Evolutionary conservation across 2,888 invertebrate species (phyloP), one percentile per base, ranked within the genome.

Genomic region (Anarsia innoxiella): DNA sequence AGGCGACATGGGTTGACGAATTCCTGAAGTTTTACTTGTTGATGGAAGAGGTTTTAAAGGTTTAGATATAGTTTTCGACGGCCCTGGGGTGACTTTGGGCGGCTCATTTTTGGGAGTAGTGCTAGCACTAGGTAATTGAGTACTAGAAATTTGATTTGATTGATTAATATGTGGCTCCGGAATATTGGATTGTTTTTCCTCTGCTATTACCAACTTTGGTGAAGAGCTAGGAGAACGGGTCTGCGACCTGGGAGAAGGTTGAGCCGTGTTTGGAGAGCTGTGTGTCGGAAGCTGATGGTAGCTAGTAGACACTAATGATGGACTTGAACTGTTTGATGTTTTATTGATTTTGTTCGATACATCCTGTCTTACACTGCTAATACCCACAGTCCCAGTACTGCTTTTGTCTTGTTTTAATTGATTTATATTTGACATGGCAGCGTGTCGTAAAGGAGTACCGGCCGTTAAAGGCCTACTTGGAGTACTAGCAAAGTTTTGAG

Each of bases 141-240:
- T 71, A 52, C 77, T 84, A 19, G 77, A 66, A 45, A 80, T 73
- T 60, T 78, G 77, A 57, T 74, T 80, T 26, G 78, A 73, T 44
- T 84, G 84, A 50, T 73, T 77, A 4, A 70, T 49, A 48, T 54
- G 73, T 37, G 61, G 61, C 37, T 85, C 85, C 34, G 59, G 43
- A 23, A 46, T 67, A 41, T 51, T 61, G 11, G 62, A 54, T 56
- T 84, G 84, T 51, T 84, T 85, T 35, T 84, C 84, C 56, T 86
- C 86, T 37, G 85, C 86, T 50, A 86, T 86, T 1, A 86, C 79
- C 44, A 86, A 59, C 49, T 86, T 86, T 23, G 86, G 86, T 23
- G 86, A 86, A 23, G 83, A 84, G 50, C 86, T 86, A 13, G 86
- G 86, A 12, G 86, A 86, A n/a, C 86, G 70, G 25, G 78, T 82